Conservation (phyloP, 2,113 vertebrate species). For the Carettochelys insculpta region DNA sequence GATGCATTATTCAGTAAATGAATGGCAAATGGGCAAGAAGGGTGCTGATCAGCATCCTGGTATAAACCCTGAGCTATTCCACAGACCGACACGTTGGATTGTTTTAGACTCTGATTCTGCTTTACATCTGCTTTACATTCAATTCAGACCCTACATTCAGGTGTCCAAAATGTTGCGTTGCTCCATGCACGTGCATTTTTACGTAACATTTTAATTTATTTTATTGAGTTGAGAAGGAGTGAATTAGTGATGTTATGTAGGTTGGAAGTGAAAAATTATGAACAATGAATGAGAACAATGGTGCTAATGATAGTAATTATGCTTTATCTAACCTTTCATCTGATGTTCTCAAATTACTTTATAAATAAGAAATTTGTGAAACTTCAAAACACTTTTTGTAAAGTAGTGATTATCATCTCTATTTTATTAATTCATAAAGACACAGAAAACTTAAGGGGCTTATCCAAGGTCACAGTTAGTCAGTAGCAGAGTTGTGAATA, state of each 20-base stretch:
- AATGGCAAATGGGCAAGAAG: background rate
- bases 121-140: background rate
- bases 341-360: background rate
- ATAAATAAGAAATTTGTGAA: background rate
- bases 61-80: background rate
- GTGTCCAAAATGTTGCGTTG: background rate
- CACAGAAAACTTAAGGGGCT: background rate
- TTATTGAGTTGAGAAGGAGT: background rate
- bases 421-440: background rate
- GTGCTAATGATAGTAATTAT: background rate
- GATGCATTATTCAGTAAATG: background rate
- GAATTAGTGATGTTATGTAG: background rate
- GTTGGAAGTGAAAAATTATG: background rate
- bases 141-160: background rate
- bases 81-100: background rate
- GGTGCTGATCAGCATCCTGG: background rate
- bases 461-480: background rate
- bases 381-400: background rate
- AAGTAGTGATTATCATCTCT: background rate
- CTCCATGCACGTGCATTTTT: background rate
- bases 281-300: background rate
- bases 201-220: background rate
- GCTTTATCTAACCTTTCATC: background rate
- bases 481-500: background rate
- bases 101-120: background rate